Evolutionary conservation across 30 jellyfish, hydroid and myxozoan genomes (phyloP), one percentile per base, ranked within the genome.

Genomic region (Aurelia coerulea): DNA sequence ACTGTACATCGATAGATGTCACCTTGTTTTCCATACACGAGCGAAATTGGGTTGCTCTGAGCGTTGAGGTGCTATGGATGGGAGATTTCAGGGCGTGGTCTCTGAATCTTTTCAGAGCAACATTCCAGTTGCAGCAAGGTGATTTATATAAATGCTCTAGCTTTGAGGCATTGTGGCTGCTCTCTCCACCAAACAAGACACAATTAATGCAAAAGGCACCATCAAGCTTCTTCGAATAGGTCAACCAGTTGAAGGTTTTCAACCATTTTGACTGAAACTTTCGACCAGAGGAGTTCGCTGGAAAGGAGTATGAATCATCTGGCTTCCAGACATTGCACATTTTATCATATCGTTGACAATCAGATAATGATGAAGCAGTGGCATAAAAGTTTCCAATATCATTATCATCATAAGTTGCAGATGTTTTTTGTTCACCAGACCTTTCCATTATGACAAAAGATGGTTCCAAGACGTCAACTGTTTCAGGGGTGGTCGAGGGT

Each of bases 191-290:
- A 6, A 85, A 88, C 59, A 67, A 54, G 2, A 79, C 88, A 69
- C 82, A 79, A 78, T 65, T 12, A 1, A 78, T 4, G 52, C 96
- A 88, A 80, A 68, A 88, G 18, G 96, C 96, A 8, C 88, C 96
- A 72, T 88, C 92, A 15, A 62, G 81, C 32, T 62, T 0, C n/a
- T 68, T 65, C 4, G 94, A 90, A 76, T 90, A 90, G 7, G 82
- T 59, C 69, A 90, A 73, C 95, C 97, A 65, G 31, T 83, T 34
- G 74, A 79, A 68, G 46, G 13, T 46, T n/a, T 19, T 17, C 23
- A 80, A 73, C 91, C 92, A 88, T 4, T 59, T 79, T 9, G 0
- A 87, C 73, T 71, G 92, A 50, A 70, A 84, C 49, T 1, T 84
- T 37, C 92, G 64, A 34, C 95, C 68, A 34, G 77, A 8, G 7